phyloP scores from a whole-genome alignment of 2,113 vertebrate genomes.

The Actenoides hombroni region DNA sequence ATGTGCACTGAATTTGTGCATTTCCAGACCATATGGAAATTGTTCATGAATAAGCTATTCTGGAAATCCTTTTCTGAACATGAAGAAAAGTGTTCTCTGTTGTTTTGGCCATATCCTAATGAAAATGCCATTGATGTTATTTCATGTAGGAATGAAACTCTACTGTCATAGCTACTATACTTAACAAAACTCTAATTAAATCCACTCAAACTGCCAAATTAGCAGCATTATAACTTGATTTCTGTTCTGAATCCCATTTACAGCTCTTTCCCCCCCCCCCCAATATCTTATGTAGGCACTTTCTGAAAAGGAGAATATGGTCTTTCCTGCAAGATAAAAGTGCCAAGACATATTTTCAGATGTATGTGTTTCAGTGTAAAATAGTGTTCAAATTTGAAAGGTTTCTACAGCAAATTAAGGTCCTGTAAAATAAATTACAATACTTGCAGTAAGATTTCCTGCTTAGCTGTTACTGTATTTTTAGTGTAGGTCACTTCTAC shows the following conservation, averaged over 20 bases:
- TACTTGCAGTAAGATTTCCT: not conserved
- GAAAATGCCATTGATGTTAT: not conserved
- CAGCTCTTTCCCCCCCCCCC: not conserved
- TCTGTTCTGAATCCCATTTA: not conserved
- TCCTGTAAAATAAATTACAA: not conserved
- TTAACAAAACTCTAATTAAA: not conserved
- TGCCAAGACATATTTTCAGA: not conserved
- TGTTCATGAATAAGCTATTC: not conserved
- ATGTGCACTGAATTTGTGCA: rapidly evolving
- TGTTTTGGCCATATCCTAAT: not conserved
- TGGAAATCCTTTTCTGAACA: not conserved
- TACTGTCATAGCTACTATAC: not conserved
- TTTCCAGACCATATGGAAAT: not conserved
- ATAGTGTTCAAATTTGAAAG: not conserved
- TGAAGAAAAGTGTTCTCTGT: not conserved
- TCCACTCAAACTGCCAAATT: not conserved
- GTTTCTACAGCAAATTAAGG: not conserved
- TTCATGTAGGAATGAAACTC: not conserved
- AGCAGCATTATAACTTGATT: not conserved
- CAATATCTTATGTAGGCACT: not conserved
- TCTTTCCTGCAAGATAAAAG: not conserved
- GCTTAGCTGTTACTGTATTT: not conserved
- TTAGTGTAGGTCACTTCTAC: not conserved
- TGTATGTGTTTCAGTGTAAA: not conserved
- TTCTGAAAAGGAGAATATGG: not conserved